These are phyloP conservation scores for Hirundo rustica DNA, from an alignment of 2,797 vertebrate genomes.

Conservation along the genomic window DNA sequence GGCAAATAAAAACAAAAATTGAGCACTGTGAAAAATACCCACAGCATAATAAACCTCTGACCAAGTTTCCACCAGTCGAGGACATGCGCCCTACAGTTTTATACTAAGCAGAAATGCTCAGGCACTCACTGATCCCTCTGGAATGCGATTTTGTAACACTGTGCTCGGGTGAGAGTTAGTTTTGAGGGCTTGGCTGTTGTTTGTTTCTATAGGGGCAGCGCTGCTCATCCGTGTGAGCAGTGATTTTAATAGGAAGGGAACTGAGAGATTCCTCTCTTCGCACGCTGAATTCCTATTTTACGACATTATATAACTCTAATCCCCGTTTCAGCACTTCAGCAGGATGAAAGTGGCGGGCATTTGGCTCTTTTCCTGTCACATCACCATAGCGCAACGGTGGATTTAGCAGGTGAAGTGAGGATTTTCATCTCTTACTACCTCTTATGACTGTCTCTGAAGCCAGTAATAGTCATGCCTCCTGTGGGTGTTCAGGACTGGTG, in stretches of 20 bases:
- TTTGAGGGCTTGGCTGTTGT: neutral
- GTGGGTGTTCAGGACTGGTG: neutral
- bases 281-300: neutral
- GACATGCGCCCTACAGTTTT: neutral
- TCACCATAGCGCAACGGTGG: neutral
- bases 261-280: neutral
- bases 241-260: neutral
- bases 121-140: neutral
- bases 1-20: neutral
- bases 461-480: neutral
- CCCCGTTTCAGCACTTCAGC: slow-evolving; percentile 20
- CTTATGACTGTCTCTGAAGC: neutral
- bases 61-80: neutral
- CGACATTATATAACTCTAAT: slow-evolving; percentile 30
- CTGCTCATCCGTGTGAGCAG: neutral
- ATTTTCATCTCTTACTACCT: slow-evolving; percentile 23
- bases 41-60: neutral
- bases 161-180: neutral
- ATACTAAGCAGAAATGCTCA: neutral
- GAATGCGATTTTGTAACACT: neutral
- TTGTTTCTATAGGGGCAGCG: neutral
- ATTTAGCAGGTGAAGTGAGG: slow-evolving; percentile 51
- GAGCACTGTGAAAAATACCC: neutral
- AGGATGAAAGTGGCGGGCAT: slow-evolving; percentile 21
- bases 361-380: slow-evolving; percentile 47